Percentiles rank a stretch among this genome's conserved stretches.
Conservation (phyloP, 2,797 vertebrate species). For the Scarus forsteni region DNA sequence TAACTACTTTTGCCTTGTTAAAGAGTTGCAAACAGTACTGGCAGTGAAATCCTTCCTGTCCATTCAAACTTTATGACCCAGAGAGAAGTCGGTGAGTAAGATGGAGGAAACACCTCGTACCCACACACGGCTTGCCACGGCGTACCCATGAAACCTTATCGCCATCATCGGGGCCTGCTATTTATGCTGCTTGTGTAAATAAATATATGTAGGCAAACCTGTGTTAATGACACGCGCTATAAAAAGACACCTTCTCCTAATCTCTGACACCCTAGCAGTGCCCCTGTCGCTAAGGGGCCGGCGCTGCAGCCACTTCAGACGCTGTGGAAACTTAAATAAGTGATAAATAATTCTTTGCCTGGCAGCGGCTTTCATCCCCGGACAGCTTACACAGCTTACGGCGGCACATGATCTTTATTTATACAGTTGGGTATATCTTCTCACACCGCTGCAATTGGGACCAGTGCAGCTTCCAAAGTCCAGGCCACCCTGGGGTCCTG, state of each 20-base stretch:
- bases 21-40: conserved; percentile 41
- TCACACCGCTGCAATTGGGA: conserved; percentile 67
- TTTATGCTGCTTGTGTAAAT: conserved; percentile 89
- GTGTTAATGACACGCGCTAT: conserved; percentile 85
- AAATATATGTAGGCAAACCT: conserved; percentile 87
- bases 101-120: conserved; percentile 68
- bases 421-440: conserved; percentile 76
- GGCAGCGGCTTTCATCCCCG: conserved; percentile 72
- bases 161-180: conserved; percentile 74
- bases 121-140: conserved; percentile 37
- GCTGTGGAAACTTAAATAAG: conserved; percentile 81
- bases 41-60: conserved; percentile 61
- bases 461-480: conserved; percentile 56
- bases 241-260: conserved; percentile 83
- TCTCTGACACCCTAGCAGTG: conserved; percentile 77
- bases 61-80: conserved; percentile 70
- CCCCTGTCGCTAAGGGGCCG: conserved; percentile 64
- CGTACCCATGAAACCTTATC: conserved; percentile 82
- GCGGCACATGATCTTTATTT: conserved; percentile 81
- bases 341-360: conserved; percentile 79
- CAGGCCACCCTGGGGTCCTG: conserved; percentile 54
- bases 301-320: conserved; percentile 70
- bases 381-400: conserved; percentile 80
- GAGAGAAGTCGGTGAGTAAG: conserved; percentile 59
- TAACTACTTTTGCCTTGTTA: conserved; percentile 32